Evolutionary conservation across 2,888 invertebrate genomes (phyloP), one percentile per base, ranked within the genome.

Genomic region (Coremacera marginata): DNA sequence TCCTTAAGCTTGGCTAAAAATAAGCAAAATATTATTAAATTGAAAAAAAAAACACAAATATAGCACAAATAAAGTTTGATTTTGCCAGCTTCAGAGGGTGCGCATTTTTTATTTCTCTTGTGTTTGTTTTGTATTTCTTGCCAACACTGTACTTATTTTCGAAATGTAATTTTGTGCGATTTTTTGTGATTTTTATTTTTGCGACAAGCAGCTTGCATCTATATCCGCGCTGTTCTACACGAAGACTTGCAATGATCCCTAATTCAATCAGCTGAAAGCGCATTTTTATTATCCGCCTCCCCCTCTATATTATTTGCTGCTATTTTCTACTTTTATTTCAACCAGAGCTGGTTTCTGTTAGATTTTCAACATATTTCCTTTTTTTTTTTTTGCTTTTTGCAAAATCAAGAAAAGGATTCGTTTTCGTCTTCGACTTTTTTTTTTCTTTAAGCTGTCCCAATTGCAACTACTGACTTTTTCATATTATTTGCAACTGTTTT

Each of bases 221-320:
- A 11, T 11, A 44, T 44, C 14, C 44, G 44, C 44, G 14, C 44
- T 44, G 44, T 11, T 44, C 44, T 11, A 11, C 14, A 44, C 44
- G 1, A 11, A 16, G 5, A 52, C 19, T 25, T 7, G 27, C 57
- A 55, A 7, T 34, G 51, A 31, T 37, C 80, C 79, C 68, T 82
- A 80, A 82, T 82, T 82, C 82, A 82, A 82, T 82, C 82, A 82
- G 82, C 81, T 82, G 81, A 82, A 82, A 82, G 81, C 79, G 80
- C 79, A 80, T 82, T 82, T 77, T 78, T 63, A 75, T 27, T 78
- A 70, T 78, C 78, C 73, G 76, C 79, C 78, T 63, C 73, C 71
- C 68, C 74, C 77, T 70, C 49, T 65, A 49, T 22, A 14, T 60
- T 22, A 1, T 37, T 67, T 16, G 4, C 34, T 37, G 25, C 16